phyloP scores from a whole-genome alignment of 2,797 vertebrate species.

The Knipowitschia caucasica region DNA sequence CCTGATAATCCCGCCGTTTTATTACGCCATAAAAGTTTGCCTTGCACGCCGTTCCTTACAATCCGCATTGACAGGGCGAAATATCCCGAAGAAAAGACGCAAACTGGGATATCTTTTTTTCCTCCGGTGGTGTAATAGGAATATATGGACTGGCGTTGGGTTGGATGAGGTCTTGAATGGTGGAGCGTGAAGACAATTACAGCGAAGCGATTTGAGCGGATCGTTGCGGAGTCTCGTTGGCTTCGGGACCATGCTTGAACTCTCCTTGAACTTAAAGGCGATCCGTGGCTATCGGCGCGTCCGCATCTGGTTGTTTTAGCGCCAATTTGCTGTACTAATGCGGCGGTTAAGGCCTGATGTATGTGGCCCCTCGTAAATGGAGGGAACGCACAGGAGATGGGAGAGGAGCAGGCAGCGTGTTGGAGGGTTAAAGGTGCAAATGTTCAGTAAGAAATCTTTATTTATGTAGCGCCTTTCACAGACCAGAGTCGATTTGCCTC shows the following conservation, averaged over 20 bases:
- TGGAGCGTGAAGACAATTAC: conserved; percentile 92
- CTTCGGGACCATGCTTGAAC: conserved; percentile 88
- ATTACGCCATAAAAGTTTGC: conserved; percentile 63
- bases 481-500: too few relatives aligned
- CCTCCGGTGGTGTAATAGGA: conserved; percentile 66
- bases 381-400: conserved; percentile 46
- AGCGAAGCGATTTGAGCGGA: conserved; percentile 92
- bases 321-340: conserved; percentile 92
- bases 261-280: conserved; percentile 93
- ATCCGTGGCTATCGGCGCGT: conserved; percentile 77
- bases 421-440: too few relatives aligned
- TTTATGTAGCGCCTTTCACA: too few relatives aligned
- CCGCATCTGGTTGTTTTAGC: conserved; percentile 98
- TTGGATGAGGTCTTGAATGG: conserved; percentile 87
- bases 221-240: conserved; percentile 80
- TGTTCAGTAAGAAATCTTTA: too few relatives aligned
- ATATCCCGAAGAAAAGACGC: conserved; percentile 13
- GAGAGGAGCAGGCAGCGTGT: conserved; percentile 51
- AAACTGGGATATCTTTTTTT: conserved; percentile 17
- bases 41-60: conserved; percentile 39
- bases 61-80: conserved; percentile 44
- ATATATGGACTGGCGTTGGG: conserved; percentile 77
- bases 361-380: conserved; percentile 81
- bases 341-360: conserved; percentile 90
- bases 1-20: conserved; percentile 37